Conservation (phyloP, 2,888 invertebrate species). For the Diarsia mendica region DNA sequence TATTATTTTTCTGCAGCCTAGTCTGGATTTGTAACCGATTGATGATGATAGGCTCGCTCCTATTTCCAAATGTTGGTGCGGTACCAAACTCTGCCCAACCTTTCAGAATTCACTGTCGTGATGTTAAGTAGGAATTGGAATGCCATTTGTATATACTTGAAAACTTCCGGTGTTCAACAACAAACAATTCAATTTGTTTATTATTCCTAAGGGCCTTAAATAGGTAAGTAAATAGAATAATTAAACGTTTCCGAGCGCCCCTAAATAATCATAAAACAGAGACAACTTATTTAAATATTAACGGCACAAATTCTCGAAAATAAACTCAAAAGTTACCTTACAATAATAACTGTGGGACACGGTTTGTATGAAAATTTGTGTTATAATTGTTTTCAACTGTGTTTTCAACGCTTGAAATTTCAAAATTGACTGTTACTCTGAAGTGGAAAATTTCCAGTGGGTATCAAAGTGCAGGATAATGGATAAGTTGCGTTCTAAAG, state of each 20-base stretch:
- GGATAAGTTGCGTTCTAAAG: background rate
- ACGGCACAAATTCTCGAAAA: background rate
- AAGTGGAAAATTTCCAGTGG: background rate
- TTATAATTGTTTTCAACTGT: constrained; percentile 10
- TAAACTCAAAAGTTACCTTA: background rate
- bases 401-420: constrained; percentile 1
- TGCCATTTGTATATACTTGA: background rate
- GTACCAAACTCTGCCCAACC: background rate
- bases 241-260: background rate
- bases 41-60: background rate
- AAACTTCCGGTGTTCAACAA: background rate
- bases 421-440: background rate
- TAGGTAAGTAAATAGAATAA: background rate
- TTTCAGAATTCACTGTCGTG: background rate
- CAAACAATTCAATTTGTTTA: background rate
- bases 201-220: background rate
- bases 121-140: background rate
- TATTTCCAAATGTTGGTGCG: background rate
- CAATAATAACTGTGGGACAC: constrained; percentile 1
- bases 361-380: background rate
- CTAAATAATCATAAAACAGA: constrained; percentile 4
- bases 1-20: background rate
- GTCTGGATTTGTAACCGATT: background rate
- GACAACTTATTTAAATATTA: background rate
- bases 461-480: constrained; percentile 8